A percentile compares a stretch with the other conserved stretches of the same genome.
These are phyloP conservation scores for Phragmatobia fuliginosa DNA, from an alignment of 2,888 invertebrate species.

Conservation along the genomic window DNA sequence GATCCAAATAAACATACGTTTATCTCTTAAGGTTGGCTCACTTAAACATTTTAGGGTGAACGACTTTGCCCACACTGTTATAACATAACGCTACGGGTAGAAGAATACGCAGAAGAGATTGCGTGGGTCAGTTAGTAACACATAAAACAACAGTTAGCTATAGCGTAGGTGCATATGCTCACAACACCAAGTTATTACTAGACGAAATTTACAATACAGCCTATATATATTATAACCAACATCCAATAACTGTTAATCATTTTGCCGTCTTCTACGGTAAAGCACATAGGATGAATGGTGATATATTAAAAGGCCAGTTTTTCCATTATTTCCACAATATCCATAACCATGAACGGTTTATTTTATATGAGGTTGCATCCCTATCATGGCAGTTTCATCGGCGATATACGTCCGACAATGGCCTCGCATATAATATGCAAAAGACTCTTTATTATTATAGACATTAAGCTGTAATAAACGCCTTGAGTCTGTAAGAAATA, in stretches of 20 bases:
- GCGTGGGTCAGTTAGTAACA: too few species aligned
- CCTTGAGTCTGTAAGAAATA: constrained; percentile 51
- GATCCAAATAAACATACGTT: too few species aligned
- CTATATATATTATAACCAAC: neutral
- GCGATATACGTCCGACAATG: constrained; percentile 64
- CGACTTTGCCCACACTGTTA: too few species aligned
- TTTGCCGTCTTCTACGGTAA: neutral
- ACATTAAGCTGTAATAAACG: constrained; percentile 47
- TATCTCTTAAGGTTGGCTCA: too few species aligned
- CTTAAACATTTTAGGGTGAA: too few species aligned
- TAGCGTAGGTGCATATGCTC: too few species aligned
- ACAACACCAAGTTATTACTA: too few species aligned
- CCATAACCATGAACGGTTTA: constrained; percentile 50
- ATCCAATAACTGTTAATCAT: neutral
- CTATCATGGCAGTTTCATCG: constrained; percentile 71
- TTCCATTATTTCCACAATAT: constrained; percentile 50
- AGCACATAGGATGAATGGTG: neutral
- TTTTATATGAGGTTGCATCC: constrained; percentile 55
- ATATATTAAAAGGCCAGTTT: constrained; percentile 33
- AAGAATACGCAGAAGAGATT: too few species aligned
- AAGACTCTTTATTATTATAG: constrained; percentile 49
- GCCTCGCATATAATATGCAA: constrained; percentile 61
- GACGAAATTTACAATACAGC: neutral
- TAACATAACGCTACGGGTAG: too few species aligned
- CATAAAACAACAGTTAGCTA: too few species aligned